These are phyloP conservation scores for Aricia agestis DNA, from an alignment of 1,140 invertebrate genomes.

Conservation along the genomic window DNA sequence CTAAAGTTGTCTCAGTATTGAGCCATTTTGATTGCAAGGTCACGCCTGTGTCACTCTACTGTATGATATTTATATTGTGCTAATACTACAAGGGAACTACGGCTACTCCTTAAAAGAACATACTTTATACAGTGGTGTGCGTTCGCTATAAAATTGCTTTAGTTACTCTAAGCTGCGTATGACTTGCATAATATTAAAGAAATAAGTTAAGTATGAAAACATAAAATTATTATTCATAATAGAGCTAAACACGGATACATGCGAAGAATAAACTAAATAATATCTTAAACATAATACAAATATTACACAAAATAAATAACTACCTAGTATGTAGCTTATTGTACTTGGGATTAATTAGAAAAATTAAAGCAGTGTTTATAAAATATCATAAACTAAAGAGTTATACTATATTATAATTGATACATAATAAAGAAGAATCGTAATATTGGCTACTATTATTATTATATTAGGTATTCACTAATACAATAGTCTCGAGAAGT, in stretches of 20 bases:
- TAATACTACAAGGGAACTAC: slow-evolving; percentile 14
- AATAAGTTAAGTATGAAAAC: neutral
- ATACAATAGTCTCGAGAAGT: neutral
- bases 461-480: neutral
- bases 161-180: neutral
- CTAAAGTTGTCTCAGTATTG: too few species aligned
- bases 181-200: neutral
- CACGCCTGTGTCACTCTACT: too few species aligned
- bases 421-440: neutral
- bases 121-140: slow-evolving; percentile 7
- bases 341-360: neutral
- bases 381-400: neutral
- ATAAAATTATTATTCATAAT: too few species aligned
- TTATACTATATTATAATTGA: neutral
- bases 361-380: neutral
- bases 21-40: too few species aligned
- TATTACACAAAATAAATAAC: neutral
- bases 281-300: neutral
- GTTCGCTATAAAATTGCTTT: slow-evolving; percentile 8
- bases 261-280: neutral
- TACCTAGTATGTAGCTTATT: neutral
- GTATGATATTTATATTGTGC: neutral
- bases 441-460: neutral
- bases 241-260: neutral
- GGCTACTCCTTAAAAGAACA: neutral